phyloP scores from a whole-genome alignment of 35 echinoderm and acorn worm genomes.

The Eucidaris tribuloides region DNA sequence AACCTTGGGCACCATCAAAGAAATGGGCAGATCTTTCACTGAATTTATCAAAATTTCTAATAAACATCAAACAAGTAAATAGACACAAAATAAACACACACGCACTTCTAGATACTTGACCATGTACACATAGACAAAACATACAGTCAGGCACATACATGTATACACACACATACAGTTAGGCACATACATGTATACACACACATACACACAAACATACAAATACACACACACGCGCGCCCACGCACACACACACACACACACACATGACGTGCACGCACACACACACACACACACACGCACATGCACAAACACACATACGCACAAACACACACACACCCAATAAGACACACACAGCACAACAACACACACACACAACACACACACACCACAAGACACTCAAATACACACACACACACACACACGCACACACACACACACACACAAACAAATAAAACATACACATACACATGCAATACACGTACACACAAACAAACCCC shows the following conservation, averaged over 20 bases:
- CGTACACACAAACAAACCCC: too few relatives aligned
- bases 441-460: too few relatives aligned
- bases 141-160: neutral
- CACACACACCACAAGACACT: neutral
- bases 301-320: neutral
- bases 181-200: neutral
- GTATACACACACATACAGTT: neutral
- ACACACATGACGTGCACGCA: neutral
- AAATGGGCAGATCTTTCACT: neutral
- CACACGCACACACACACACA: neutral
- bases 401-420: neutral
- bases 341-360: neutral
- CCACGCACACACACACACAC: neutral
- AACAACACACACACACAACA: neutral
- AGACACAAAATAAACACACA: neutral
- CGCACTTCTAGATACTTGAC: neutral
- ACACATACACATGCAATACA: too few relatives aligned
- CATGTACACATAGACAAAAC: neutral
- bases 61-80: neutral
- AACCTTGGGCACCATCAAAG: neutral
- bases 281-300: neutral
- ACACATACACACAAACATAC: neutral
- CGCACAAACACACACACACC: neutral
- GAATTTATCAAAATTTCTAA: neutral
- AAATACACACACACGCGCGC: neutral